Evolutionary conservation across 23 tunicate genomes (phyloP), one percentile per base, ranked within the genome.

Genomic region (Ascidia mentula): DNA sequence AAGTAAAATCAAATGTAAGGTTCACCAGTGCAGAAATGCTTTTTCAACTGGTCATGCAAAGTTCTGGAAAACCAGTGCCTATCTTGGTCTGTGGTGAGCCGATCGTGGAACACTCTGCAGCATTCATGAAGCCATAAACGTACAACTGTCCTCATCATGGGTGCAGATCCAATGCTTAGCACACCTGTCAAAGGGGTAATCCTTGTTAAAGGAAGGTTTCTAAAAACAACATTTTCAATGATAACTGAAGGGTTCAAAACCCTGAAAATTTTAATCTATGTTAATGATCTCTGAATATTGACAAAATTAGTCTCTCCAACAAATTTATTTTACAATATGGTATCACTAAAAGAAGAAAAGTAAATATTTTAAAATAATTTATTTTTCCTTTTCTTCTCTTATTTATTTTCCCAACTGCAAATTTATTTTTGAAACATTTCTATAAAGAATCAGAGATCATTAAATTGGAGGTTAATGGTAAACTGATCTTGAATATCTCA

Each of bases 91-190:
- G 65, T 40, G 9, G 73, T 40, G 35, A 92, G 78, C 36, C 91
- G 40, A 76, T 92, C 97, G 31, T 73, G 60, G 79, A 92, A 92
- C 31, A 79, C 87, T 60, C 97, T 53, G 31, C 69, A 40, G 78
- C 97, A 92, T 81, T 92, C 97, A 60, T 92, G 97, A 36, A 92
- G 37, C 97, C 97, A 92, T 37, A 92, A 75, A 40, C 97, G 40
- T 0, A 83, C 87, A 0, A 92, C 80, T 18, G 97, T 87, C 40
- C 89, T 40, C 86, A 82, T 83, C 97, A 92, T 83, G 30, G 89
- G 83, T 1, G 82, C 77, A 22, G 80, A 65, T 0, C 88, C 82
- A 4, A 15, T 38, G 0, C 59, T 24, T 18, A 40, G 46, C 2
- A 73, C 79, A 69, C 38, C 69, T 77, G 36, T 9, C 22, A 5